phyloP scores from a whole-genome alignment of 2,113 vertebrate species.

The Helogale parvula region DNA sequence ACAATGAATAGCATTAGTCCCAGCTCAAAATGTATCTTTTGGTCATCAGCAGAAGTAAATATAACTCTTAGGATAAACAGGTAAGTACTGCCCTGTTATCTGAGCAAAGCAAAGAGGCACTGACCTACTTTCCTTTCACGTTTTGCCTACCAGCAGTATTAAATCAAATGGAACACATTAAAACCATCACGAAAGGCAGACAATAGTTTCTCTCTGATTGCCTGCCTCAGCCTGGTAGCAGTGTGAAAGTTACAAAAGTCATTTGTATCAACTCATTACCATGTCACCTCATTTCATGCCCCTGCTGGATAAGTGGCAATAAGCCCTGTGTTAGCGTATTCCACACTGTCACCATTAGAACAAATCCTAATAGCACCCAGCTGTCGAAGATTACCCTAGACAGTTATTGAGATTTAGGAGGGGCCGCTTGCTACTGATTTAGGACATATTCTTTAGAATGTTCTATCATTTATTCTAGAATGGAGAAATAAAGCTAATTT shows the following conservation, averaged over 20 bases:
- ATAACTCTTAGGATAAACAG: conserved; percentile 72
- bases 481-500: conserved; percentile 81
- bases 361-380: conserved; percentile 74
- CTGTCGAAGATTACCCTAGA: conserved; percentile 82
- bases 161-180: conserved; percentile 91
- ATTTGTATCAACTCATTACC: conserved; percentile 92
- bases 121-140: conserved; percentile 81
- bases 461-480: conserved; percentile 75
- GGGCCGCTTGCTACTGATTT: conserved; percentile 74
- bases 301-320: conserved; percentile 80
- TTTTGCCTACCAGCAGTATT: conserved; percentile 87
- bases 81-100: conserved; percentile 77
- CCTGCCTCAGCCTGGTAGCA: conserved; percentile 85
- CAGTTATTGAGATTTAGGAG: conserved; percentile 82
- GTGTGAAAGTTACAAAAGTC: conserved; percentile 89
- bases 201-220: conserved; percentile 90
- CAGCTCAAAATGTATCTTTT: conserved; percentile 56
- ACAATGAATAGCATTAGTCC: not conserved
- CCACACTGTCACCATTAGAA: conserved; percentile 78
- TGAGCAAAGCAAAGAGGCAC: conserved; percentile 69
- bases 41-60: conserved; percentile 76
- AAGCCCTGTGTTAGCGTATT: conserved; percentile 74
- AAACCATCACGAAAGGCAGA: conserved; percentile 87
- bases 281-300: conserved; percentile 86
- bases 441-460: conserved; percentile 71